Conservation (phyloP, 2,113 vertebrate genomes). For the Macquaria australasica region DNA sequence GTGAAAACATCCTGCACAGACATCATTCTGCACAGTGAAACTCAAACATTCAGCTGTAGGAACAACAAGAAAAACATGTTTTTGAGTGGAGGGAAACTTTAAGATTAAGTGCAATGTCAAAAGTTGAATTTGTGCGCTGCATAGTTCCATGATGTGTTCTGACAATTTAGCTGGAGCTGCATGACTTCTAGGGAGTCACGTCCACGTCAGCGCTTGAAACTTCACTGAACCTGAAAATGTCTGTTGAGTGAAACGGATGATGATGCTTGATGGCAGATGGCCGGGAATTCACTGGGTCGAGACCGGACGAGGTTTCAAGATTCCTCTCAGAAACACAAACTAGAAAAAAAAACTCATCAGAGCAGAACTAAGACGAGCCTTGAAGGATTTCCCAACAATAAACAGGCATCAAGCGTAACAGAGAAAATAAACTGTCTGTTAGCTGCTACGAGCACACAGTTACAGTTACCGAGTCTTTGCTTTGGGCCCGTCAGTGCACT, state of each 20-base stretch:
- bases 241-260: constrained; percentile 32
- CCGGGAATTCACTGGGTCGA: constrained; percentile 24
- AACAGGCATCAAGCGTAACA: constrained; percentile 25
- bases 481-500: constrained; percentile 40
- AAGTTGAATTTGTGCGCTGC: not conserved
- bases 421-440: constrained; percentile 53
- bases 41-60: no score
- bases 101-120: not conserved
- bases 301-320: constrained; percentile 28
- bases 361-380: constrained; percentile 56
- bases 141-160: constrained; percentile 6
- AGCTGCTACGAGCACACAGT: constrained; percentile 20
- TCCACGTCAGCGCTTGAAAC: not conserved
- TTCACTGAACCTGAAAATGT: constrained; percentile 46
- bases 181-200: constrained; percentile 27
- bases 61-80: no score
- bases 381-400: constrained; percentile 57
- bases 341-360: constrained; percentile 12
- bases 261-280: constrained; percentile 48
- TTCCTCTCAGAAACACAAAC: constrained; percentile 18
- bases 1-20: no score
- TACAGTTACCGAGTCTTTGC: constrained; percentile 39
- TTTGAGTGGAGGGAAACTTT: not conserved
- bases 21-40: no score
- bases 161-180: constrained; percentile 18